These are phyloP conservation scores for Tineola bisselliella DNA, from an alignment of 2,888 invertebrate genomes.

Conservation along the genomic window DNA sequence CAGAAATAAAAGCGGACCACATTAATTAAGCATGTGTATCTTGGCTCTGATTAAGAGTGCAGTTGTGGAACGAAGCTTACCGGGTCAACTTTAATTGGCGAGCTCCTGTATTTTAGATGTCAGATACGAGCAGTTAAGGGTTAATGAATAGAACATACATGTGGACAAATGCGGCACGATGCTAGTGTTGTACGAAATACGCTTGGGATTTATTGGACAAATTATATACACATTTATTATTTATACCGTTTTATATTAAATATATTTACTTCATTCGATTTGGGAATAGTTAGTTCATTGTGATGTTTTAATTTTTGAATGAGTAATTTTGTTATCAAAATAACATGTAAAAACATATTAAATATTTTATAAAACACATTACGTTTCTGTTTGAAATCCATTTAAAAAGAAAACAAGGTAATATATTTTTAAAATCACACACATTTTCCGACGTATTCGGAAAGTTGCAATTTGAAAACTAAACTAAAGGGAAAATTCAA, in stretches of 20 bases:
- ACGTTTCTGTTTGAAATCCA: no score
- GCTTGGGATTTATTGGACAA: background rate
- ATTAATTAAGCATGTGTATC: conserved; percentile 60
- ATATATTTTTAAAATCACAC: no score
- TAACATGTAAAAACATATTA: no score
- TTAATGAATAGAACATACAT: conserved; percentile 56
- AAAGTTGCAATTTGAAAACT: background rate
- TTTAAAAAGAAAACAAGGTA: no score
- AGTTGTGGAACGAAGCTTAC: conserved; percentile 31
- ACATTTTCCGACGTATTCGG: background rate
- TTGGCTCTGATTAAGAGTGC: conserved; percentile 60
- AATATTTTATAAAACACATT: no score
- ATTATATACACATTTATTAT: background rate
- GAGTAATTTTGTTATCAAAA: no score
- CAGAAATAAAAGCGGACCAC: conserved; percentile 54
- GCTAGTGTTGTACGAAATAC: conserved; percentile 24
- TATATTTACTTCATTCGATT: background rate
- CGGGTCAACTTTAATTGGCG: conserved; percentile 21
- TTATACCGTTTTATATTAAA: background rate
- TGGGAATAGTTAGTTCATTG: no score
- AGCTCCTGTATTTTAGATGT: conserved; percentile 14
- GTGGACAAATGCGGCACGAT: conserved; percentile 45
- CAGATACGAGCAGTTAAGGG: conserved; percentile 23
- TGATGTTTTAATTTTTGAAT: no score
- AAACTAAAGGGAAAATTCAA: conserved; percentile 6